A percentile compares a stretch with the other conserved stretches of the same genome.
phyloP scores from a whole-genome alignment of 2,113 vertebrate genomes.

The Chlamydotis undulata region DNA sequence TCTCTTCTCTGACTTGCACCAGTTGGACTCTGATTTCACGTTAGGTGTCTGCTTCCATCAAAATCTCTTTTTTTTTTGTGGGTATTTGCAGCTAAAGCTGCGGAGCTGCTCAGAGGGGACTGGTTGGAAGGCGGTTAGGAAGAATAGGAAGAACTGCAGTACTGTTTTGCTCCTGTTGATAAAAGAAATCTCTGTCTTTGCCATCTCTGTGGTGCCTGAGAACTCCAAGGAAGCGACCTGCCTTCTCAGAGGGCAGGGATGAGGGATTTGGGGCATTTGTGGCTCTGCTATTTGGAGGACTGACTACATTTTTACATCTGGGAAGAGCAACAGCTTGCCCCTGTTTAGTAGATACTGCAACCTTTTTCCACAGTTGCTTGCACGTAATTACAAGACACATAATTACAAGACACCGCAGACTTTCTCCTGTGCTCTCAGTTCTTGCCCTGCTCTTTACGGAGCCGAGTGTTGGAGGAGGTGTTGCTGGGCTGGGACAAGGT shows the following conservation, averaged over 20 bases:
- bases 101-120: neutral
- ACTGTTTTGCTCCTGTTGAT: neutral
- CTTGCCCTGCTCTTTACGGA: fast-evolving
- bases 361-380: neutral
- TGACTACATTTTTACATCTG: neutral
- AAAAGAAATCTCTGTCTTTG: neutral
- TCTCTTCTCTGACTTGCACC: neutral
- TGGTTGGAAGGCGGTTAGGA: neutral
- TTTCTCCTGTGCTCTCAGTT: neutral
- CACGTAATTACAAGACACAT: neutral
- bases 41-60: neutral
- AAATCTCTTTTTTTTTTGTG: neutral
- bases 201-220: neutral
- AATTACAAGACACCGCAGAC: neutral
- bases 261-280: neutral
- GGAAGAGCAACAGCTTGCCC: neutral
- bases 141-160: neutral
- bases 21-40: neutral
- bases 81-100: neutral
- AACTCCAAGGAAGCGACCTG: neutral
- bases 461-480: neutral
- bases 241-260: neutral
- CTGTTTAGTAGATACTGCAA: neutral
- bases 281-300: neutral
- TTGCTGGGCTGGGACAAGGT: neutral